These are phyloP conservation scores for Cladorhizidae sp. DNA, from an alignment of 37 sponge, comb jelly and placozoan species.

Conservation along the genomic window DNA sequence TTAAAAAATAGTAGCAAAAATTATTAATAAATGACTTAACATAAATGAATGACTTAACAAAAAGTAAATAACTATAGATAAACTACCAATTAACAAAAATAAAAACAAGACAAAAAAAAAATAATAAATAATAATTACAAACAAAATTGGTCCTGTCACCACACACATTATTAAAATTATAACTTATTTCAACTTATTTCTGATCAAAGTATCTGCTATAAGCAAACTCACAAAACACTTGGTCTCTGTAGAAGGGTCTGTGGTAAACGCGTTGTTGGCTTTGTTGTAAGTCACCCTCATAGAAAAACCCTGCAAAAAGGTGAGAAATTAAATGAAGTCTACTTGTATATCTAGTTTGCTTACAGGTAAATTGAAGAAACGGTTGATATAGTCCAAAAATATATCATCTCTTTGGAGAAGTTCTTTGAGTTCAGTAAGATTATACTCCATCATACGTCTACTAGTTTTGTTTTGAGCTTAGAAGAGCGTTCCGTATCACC, in stretches of 20 bases:
- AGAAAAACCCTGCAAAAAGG: conserved; percentile 44
- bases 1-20: too few relatives aligned
- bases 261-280: not conserved
- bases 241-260: conserved; percentile 14
- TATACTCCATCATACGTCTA: conserved; percentile 21
- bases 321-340: not conserved
- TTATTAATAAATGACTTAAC: too few relatives aligned
- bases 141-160: too few relatives aligned
- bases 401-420: conserved; percentile 37
- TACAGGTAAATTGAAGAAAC: conserved; percentile 70
- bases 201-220: too few relatives aligned
- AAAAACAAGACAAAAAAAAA: too few relatives aligned
- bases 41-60: too few relatives aligned
- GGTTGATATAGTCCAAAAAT: conserved; percentile 63
- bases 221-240: not conserved
- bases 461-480: not conserved
- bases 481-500: not conserved
- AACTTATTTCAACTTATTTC: too few relatives aligned
- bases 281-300: conserved; percentile 30
- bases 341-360: not conserved
- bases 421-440: conserved; percentile 37
- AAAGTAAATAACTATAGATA: too few relatives aligned
- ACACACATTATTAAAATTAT: too few relatives aligned
- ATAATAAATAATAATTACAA: too few relatives aligned
- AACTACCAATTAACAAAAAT: too few relatives aligned